Conservation (phyloP, 1,140 invertebrate genomes). For the Trichonephila inaurata region DNA sequence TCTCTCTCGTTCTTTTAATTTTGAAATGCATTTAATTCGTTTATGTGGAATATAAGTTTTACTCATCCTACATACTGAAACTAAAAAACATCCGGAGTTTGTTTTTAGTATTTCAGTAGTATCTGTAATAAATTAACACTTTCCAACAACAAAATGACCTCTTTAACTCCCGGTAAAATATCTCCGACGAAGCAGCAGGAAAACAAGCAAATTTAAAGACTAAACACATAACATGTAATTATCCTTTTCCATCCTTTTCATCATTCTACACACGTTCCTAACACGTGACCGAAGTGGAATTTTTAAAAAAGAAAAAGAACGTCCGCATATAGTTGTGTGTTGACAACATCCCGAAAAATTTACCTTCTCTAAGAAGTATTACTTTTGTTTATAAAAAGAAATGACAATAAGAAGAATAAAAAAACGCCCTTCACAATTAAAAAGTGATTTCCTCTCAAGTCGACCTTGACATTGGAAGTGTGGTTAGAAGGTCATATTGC, state of each 20-base stretch:
- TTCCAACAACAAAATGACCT: not conserved
- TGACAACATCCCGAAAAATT: constrained; percentile 9
- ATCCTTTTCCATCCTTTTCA: not conserved
- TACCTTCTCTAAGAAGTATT: not conserved
- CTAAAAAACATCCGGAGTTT: not conserved
- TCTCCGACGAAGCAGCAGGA: not conserved
- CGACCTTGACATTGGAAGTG: constrained; percentile 28
- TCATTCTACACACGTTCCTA: not conserved
- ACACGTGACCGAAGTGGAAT: not conserved
- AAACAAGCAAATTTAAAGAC: not conserved
- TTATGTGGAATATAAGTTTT: not conserved
- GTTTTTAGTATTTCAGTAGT: not conserved
- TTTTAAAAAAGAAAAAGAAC: not conserved
- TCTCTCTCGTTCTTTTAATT: too few relatives aligned
- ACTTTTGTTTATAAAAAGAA: not conserved
- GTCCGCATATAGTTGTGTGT: not conserved
- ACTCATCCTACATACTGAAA: not conserved
- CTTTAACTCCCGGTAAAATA: not conserved
- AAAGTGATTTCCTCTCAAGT: not conserved
- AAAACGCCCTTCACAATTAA: not conserved
- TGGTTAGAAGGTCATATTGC: not conserved
- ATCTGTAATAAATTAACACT: constrained; percentile 3
- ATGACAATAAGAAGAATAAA: not conserved
- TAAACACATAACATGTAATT: not conserved
- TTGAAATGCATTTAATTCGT: too few relatives aligned